These are phyloP conservation scores for Drosophila quasianomalipes DNA, from an alignment of 2,888 invertebrate species.

Conservation along the genomic window DNA sequence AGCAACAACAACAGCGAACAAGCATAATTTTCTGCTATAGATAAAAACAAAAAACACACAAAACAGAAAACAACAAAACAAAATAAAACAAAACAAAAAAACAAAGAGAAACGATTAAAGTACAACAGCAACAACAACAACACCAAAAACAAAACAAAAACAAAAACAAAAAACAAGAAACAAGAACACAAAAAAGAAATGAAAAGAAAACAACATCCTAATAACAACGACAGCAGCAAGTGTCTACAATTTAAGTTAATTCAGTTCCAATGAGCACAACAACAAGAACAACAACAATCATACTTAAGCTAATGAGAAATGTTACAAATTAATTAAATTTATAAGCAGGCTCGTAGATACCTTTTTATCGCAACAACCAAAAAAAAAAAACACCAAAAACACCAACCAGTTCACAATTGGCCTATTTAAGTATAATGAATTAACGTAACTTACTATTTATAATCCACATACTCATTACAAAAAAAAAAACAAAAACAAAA, in stretches of 20 bases:
- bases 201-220: conserved; percentile 33
- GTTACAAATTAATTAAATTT: conserved; percentile 48
- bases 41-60: conserved; percentile 17
- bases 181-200: conserved; percentile 1
- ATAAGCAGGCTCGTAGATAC: conserved; percentile 71
- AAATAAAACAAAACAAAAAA: conserved; percentile 28
- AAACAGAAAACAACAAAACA: conserved; percentile 29
- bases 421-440: conserved; percentile 32
- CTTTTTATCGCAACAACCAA: conserved; percentile 40
- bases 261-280: conserved; percentile 59
- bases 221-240: conserved; percentile 61
- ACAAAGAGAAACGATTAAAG: conserved; percentile 20
- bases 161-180: conserved; percentile 15
- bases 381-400: conserved; percentile 32
- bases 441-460: conserved; percentile 28
- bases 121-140: conserved; percentile 39
- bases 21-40: conserved; percentile 77
- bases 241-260: conserved; percentile 56
- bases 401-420: conserved; percentile 59
- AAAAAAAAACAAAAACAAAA: not conserved
- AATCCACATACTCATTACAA: conserved; percentile 23
- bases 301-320: conserved; percentile 65
- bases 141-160: conserved; percentile 19
- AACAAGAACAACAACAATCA: conserved; percentile 70
- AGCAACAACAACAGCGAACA: conserved; percentile 67